Percentiles rank a stretch among this genome's conserved stretches.
Evolutionary conservation across 2,113 vertebrate genomes (phyloP).

Genomic region (Sinocyclocheilus maitianheensis): DNA sequence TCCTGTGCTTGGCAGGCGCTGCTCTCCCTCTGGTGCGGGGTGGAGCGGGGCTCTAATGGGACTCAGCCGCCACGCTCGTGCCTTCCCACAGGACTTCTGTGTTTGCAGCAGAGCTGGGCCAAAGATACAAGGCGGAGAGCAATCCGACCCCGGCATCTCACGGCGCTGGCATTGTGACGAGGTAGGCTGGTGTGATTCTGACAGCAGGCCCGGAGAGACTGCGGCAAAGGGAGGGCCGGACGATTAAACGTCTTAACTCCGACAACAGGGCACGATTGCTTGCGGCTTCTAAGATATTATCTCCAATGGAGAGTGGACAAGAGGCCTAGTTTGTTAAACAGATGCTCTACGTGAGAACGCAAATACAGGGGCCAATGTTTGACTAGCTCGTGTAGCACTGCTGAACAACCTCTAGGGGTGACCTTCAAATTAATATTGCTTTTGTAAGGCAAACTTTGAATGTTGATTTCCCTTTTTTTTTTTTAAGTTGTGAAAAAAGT

Average conservation of each 20-base stretch:
- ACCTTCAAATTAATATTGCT: too few relatives aligned
- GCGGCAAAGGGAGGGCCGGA: constrained; percentile 2
- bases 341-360: background rate
- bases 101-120: constrained; percentile 1
- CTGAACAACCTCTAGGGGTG: background rate
- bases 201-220: constrained; percentile 55
- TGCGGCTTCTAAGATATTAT: constrained; percentile 1
- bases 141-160: constrained; percentile 24
- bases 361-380: background rate
- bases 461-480: background rate
- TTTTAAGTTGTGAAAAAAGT: too few relatives aligned
- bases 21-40: constrained; percentile 33
- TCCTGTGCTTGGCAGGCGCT: constrained; percentile 38
- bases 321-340: constrained; percentile 7
- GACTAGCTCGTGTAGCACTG: background rate
- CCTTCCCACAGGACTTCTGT: constrained; percentile 32
- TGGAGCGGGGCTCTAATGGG: constrained; percentile 45
- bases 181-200: constrained; percentile 58
- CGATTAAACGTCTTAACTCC: constrained; percentile 38
- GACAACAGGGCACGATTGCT: constrained; percentile 5
- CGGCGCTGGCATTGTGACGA: constrained; percentile 22
- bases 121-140: background rate
- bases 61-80: constrained; percentile 20
- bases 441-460: background rate
- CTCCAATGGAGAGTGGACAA: background rate